Base-by-base conservation (phyloP, 2,797 vertebrate species). In the Poeciliopsis presidionis region DNA sequence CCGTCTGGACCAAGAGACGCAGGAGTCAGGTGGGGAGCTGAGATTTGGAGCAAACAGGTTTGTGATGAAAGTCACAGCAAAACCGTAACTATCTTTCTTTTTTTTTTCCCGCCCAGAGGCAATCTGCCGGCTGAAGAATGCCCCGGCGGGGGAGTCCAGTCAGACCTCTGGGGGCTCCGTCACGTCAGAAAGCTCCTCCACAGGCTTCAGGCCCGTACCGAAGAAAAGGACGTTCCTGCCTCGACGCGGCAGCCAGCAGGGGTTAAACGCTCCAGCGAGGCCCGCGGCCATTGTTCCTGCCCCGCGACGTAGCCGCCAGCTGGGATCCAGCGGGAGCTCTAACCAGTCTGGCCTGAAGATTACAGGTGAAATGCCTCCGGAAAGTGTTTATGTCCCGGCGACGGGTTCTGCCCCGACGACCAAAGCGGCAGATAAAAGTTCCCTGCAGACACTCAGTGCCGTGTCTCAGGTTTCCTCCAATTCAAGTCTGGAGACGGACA, bases 211-310 rank as follows among this genome's bases (percentile, higher is more conserved):
- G 77, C 97, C 98, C 1, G 89, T 98, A 72, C 98, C 98, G 22
- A 98, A 96, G 94, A 96, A 96, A 80, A 96, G 98, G 90, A 98
- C 95, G 14, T 92, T 97, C 76, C 72, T 96, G 75, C 93, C 91
- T 16, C 96, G 92, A 90, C 89, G 81, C 5, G 75, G 82, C 61
- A 89, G 89, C 69, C 39, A 72, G 74, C 53, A 76, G 39, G 87
- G 87, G 69, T 51, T 0, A 3, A 88, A 88, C 0, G 1, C 74
- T 81, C 86, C 81, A 28, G 49, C 0, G 5, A 92, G 90, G 73
- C 91, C 91, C 46, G 53, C 84, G 0, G 92, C 84, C 33, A 69
- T 91, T 0, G 18, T 80, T 14, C 92, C 92, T 36, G 88, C 87
- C 3, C 96, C 96, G 0, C 94, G 94, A 85, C 92, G 86, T 18